phyloP scores from a whole-genome alignment of 1,140 invertebrate species.

The Papilio xuthus region DNA sequence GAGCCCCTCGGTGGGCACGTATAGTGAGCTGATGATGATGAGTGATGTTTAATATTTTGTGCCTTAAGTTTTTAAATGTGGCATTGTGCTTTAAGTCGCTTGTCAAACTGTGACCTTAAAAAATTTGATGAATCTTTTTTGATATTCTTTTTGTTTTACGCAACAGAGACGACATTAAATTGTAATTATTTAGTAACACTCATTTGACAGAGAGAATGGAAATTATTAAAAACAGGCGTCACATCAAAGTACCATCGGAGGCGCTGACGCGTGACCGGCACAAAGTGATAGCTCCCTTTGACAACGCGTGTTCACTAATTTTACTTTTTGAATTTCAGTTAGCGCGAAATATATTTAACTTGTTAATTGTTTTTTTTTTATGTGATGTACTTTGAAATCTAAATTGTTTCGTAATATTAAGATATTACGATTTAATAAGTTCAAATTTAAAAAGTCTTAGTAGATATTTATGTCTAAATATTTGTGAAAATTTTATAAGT shows the following conservation, averaged over 20 bases:
- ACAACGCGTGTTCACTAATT: constrained; percentile 46
- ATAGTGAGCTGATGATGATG: too few species aligned
- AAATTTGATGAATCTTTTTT: not conserved
- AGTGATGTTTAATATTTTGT: too few species aligned
- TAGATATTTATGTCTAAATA: too few species aligned
- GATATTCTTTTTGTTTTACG: constrained; percentile 35
- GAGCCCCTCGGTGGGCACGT: too few species aligned
- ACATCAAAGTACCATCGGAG: constrained; percentile 50
- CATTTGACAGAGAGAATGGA: constrained; percentile 58
- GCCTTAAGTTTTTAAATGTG: too few species aligned
- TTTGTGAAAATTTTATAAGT: too few species aligned
- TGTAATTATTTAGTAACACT: constrained; percentile 47
- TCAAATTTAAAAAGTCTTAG: too few species aligned
- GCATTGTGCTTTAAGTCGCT: too few species aligned
- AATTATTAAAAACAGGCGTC: constrained; percentile 62
- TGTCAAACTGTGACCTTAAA: too few species aligned
- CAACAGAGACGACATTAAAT: constrained; percentile 39
- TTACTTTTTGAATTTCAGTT: constrained; percentile 54
- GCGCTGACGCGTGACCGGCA: constrained; percentile 60
- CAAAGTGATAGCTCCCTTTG: constrained; percentile 62
- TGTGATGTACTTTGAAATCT: not conserved
- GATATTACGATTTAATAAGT: not conserved
- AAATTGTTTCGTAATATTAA: not conserved
- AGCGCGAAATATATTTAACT: constrained; percentile 48
- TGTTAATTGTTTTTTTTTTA: constrained; percentile 44